Conservation (phyloP, 1,140 invertebrate species). For the Drosophila santomea region DNA sequence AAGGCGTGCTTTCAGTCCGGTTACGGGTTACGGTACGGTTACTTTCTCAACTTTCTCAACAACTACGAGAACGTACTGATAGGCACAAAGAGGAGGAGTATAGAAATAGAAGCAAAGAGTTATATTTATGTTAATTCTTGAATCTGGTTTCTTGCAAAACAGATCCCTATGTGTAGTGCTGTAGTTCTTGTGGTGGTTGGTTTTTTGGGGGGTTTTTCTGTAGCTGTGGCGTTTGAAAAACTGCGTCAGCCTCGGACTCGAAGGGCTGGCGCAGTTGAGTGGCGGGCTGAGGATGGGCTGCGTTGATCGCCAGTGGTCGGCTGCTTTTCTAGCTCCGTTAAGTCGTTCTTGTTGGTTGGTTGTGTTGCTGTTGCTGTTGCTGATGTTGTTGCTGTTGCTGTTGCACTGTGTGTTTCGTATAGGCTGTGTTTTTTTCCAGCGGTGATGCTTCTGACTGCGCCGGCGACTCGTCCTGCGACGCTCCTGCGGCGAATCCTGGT, state of each 20-base stretch:
- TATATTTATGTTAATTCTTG: slow-evolving; percentile 23
- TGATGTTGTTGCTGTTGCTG: slow-evolving; percentile 23
- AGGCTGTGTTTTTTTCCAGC: slow-evolving; percentile 47
- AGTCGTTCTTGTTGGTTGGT: slow-evolving; percentile 58
- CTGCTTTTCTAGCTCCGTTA: slow-evolving; percentile 75
- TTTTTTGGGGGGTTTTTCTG: slow-evolving; percentile 28
- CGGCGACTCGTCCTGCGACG: slow-evolving; percentile 36
- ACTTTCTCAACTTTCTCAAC: slow-evolving; percentile 51
- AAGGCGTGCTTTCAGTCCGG: slow-evolving; percentile 44
- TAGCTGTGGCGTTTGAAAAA: slow-evolving; percentile 47
- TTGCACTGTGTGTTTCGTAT: slow-evolving; percentile 6
- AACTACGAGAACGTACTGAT: slow-evolving; percentile 65
- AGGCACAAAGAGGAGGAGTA: slow-evolving; percentile 78
- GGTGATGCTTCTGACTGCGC: slow-evolving; percentile 57
- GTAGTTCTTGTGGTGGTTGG: slow-evolving; percentile 52
- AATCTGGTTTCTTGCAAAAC: not conserved
- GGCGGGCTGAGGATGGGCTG: slow-evolving; percentile 80
- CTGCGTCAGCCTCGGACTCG: slow-evolving; percentile 59
- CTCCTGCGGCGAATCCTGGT: slow-evolving; percentile 38
- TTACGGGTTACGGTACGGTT: slow-evolving; percentile 19
- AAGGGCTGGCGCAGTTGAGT: slow-evolving; percentile 70
- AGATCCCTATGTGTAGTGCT: slow-evolving; percentile 58
- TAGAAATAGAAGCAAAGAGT: slow-evolving; percentile 74
- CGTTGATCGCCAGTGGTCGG: slow-evolving; percentile 81
- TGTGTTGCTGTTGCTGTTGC: slow-evolving; percentile 20